Evolutionary conservation across 2,888 invertebrate genomes (phyloP).

Genomic region (Anagyrus pseudococci): DNA sequence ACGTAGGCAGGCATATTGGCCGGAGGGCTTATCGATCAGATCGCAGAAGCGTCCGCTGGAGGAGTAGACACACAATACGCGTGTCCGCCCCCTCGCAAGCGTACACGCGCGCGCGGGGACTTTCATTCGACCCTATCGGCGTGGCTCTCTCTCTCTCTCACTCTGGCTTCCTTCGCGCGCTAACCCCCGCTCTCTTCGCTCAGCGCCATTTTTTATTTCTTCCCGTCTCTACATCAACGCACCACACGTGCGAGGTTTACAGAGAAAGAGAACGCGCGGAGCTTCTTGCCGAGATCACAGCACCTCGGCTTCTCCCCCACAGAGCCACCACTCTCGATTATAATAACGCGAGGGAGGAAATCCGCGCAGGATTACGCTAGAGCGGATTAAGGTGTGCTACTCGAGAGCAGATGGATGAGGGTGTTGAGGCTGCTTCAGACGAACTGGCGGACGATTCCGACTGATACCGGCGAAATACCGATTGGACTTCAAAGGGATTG

Average conservation of each 20-base stretch:
- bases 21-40: conserved; percentile 57
- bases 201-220: conserved; percentile 38
- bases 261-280: neutral
- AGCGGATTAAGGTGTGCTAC: conserved; percentile 25
- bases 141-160: conserved; percentile 41
- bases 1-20: neutral
- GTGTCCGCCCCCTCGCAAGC: conserved; percentile 52
- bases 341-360: conserved; percentile 29
- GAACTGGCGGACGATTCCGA: conserved; percentile 15
- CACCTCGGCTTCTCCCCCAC: no score
- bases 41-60: conserved; percentile 43
- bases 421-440: conserved; percentile 20
- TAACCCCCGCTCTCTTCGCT: conserved; percentile 24
- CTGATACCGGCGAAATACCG: neutral
- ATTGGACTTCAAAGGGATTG: conserved; percentile 20
- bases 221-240: no score
- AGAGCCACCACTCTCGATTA: conserved; percentile 22
- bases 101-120: conserved; percentile 45
- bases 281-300: no score
- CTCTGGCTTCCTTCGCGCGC: conserved; percentile 34
- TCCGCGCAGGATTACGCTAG: conserved; percentile 22
- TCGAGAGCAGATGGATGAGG: neutral
- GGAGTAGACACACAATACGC: conserved; percentile 40
- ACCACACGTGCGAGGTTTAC: no score
- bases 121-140: conserved; percentile 55